phyloP scores from a whole-genome alignment of 2,888 invertebrate genomes.

The Anthoptus insignis region DNA sequence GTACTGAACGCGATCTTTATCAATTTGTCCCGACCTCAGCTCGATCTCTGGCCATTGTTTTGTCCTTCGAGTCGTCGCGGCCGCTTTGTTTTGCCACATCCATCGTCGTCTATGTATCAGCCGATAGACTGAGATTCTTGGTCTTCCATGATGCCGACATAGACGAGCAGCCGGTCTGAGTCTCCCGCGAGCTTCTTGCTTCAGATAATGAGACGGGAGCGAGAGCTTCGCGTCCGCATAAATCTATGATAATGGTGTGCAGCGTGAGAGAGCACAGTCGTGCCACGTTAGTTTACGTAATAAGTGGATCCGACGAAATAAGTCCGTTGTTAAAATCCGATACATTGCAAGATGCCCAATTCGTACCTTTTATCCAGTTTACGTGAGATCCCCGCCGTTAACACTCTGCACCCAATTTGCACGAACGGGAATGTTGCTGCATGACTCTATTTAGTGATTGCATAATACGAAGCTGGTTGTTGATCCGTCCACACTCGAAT shows the following conservation, averaged over 20 bases:
- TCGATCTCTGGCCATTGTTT: conserved; percentile 71
- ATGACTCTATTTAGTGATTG: conserved; percentile 57
- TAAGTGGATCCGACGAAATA: conserved; percentile 70
- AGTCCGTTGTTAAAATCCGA: conserved; percentile 60
- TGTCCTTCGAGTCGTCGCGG: conserved; percentile 69
- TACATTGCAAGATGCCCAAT: conserved; percentile 60
- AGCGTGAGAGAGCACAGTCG: conserved; percentile 81
- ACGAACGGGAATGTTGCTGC: conserved; percentile 30
- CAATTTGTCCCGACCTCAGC: conserved; percentile 71
- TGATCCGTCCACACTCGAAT: conserved; percentile 52
- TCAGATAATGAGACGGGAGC: conserved; percentile 78
- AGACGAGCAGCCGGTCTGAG: conserved; percentile 67
- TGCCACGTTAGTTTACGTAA: conserved; percentile 78
- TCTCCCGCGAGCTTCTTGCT: conserved; percentile 69
- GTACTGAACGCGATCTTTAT: conserved; percentile 75
- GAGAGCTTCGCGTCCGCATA: conserved; percentile 72
- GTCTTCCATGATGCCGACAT: conserved; percentile 77
- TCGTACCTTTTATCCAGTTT: conserved; percentile 58
- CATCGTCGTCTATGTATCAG: conserved; percentile 70
- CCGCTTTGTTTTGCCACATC: conserved; percentile 66
- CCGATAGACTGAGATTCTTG: conserved; percentile 68
- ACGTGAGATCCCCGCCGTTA: conserved; percentile 21
- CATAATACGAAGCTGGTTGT: conserved; percentile 52
- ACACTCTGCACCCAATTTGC: conserved; percentile 27
- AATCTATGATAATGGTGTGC: conserved; percentile 75